Evolutionary conservation across 2,113 vertebrate species (phyloP).

Genomic region (Ancistrus triradiatus): DNA sequence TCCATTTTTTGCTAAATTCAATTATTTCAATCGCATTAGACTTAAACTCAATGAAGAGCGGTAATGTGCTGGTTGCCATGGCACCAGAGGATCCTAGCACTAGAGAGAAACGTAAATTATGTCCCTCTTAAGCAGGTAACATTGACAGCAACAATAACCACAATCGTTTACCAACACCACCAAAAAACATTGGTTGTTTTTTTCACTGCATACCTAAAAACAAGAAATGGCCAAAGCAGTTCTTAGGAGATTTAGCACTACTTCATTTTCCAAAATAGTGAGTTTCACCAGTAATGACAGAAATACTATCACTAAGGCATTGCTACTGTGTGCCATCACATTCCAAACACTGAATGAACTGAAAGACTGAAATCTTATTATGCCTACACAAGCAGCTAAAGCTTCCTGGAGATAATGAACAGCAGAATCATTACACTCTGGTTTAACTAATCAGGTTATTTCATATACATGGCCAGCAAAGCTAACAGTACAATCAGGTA

Average conservation of each 20-base stretch:
- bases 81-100: slow-evolving; percentile 51
- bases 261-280: too few species aligned
- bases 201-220: too few species aligned
- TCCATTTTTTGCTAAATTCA: slow-evolving; percentile 63
- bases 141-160: slow-evolving; percentile 32
- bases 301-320: background rate
- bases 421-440: too few species aligned
- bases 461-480: too few species aligned
- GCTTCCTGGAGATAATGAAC: too few species aligned
- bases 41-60: slow-evolving; percentile 59
- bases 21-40: slow-evolving; percentile 68
- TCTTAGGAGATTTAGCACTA: too few species aligned
- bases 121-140: slow-evolving; percentile 30
- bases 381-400: background rate
- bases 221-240: too few species aligned
- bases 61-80: slow-evolving; percentile 59
- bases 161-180: too few species aligned
- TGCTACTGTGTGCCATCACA: background rate
- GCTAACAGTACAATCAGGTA: too few species aligned
- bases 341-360: background rate
- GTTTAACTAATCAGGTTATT: too few species aligned
- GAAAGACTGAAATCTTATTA: background rate
- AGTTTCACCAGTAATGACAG: too few species aligned
- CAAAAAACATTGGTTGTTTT: too few species aligned
- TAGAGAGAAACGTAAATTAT: slow-evolving; percentile 21